A percentile compares a stretch with the other conserved stretches of the same genome.
Evolutionary conservation across 2,888 invertebrate genomes (phyloP).

Genomic region (Adineta ricciae): DNA sequence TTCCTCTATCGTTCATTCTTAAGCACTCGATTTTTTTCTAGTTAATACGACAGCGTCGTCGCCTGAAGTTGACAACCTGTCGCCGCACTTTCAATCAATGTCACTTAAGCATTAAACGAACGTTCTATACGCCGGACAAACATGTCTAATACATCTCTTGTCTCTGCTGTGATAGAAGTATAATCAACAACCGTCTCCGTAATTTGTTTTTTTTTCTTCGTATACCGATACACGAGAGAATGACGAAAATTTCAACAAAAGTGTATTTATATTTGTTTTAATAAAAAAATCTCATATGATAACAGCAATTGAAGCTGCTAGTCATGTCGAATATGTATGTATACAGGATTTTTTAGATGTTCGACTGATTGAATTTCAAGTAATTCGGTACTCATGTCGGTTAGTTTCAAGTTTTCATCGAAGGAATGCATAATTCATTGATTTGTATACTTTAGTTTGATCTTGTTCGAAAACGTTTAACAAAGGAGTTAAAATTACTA

Average conservation of each 20-base stretch:
- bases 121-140: background rate
- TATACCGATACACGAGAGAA: no score
- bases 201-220: no score
- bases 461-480: constrained; percentile 3
- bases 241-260: no score
- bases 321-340: no score
- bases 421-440: no score
- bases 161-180: background rate
- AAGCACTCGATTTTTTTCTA: background rate
- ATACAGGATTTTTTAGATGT: no score
- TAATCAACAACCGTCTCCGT: no score
- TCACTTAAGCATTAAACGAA: background rate
- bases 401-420: background rate
- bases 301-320: no score
- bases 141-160: background rate
- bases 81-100: background rate
- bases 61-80: background rate
- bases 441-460: background rate
- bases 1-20: background rate
- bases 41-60: background rate
- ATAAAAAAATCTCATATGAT: no score
- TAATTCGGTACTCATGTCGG: background rate
- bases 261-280: no score
- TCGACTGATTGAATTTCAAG: no score
- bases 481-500: background rate